Evolutionary conservation across 2,888 invertebrate genomes (phyloP).

Genomic region (Nymphalis urticae): DNA sequence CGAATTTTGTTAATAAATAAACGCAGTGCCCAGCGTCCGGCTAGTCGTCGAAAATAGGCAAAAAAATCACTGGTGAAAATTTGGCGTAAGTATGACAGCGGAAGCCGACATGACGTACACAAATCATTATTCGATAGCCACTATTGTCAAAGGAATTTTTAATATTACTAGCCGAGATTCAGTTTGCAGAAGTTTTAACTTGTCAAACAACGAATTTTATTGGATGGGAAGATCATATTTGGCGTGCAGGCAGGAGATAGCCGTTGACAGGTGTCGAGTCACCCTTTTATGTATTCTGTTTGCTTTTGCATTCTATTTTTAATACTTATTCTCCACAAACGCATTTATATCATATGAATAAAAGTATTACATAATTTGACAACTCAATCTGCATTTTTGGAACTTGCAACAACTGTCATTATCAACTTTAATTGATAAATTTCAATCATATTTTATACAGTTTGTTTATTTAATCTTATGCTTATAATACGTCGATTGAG

Average conservation of each 20-base stretch:
- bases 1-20: constrained; percentile 82
- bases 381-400: too few relatives aligned
- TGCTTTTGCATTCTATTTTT: constrained; percentile 35
- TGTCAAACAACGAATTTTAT: constrained; percentile 50
- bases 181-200: constrained; percentile 56
- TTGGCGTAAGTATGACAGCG: constrained; percentile 78
- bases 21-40: constrained; percentile 71
- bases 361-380: too few relatives aligned
- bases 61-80: constrained; percentile 69
- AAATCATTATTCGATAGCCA: constrained; percentile 75
- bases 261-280: constrained; percentile 53
- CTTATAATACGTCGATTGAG: background rate
- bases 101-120: constrained; percentile 67
- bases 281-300: constrained; percentile 57
- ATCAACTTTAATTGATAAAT: too few relatives aligned
- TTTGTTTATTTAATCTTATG: background rate
- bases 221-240: constrained; percentile 53
- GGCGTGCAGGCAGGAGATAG: constrained; percentile 46
- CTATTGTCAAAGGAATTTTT: constrained; percentile 77
- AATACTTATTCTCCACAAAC: background rate
- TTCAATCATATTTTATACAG: too few relatives aligned
- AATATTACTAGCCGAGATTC: constrained; percentile 70
- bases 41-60: constrained; percentile 66
- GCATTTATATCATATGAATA: background rate
- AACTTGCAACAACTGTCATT: too few relatives aligned